Base-by-base conservation (phyloP, 1,140 invertebrate genomes). In the Babylonia areolata region DNA sequence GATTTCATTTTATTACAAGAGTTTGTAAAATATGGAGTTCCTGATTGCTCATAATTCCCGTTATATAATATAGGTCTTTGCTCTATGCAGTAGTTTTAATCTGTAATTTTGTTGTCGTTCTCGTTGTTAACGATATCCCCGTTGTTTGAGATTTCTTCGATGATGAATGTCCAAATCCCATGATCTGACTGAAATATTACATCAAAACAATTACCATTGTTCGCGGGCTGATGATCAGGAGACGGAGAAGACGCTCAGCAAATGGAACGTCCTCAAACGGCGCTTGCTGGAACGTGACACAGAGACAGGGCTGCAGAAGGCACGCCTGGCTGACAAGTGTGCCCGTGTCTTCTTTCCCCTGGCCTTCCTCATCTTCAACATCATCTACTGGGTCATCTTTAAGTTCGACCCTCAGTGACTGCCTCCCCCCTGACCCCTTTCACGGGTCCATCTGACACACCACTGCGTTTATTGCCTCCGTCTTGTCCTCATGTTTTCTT, bases 341-440 rank as follows among this genome's bases (percentile, higher is more conserved):
- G n/a, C 97, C 0, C 95, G 97, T 31, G 95, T 98, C 82, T 94
- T 98, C 35, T 98, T 98, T 92, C 97, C 97, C 5, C 95, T 97
- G 11, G 97, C 97, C 2, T 98, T 98, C 91, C 96, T 96, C 0
- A 93, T 97, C 0, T 96, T 98, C 54, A 98, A 98, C 91, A 91
- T 98, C 40, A 51, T 51, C 35, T 88, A 88, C 58, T 86, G 81
- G 84, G 33, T 75, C 28, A 33, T 87, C 77, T 87, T 75, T 33
- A 37, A 35, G 73, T n/a, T 23, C 15, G 37, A n/a, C 12, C 9
- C 33, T 75, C 46, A 51, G 28, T 71, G 33, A 71, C 69, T 31
- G 11, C 11, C 28, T 31, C 12, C 12, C 54, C 54, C 54, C 54
- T 28, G 12, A 12, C 54, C 54, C 54, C 54, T 58, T 28, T 28